These are phyloP conservation scores for Botrylloides violaceus DNA, from an alignment of 23 tunicate genomes.

Conservation along the genomic window DNA sequence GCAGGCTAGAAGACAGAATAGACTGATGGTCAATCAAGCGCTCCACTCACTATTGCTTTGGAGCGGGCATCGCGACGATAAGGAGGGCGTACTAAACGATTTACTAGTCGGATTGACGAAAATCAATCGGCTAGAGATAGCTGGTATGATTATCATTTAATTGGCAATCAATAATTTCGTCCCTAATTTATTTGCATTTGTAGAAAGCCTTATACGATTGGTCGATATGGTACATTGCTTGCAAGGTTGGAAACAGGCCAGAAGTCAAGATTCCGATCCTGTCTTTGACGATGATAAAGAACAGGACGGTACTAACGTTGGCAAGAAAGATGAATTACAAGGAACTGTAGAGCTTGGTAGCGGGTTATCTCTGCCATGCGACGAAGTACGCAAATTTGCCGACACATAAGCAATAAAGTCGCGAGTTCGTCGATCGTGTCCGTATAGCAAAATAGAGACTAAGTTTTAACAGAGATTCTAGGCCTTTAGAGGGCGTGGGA, in stretches of 20 bases:
- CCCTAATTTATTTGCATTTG: neutral
- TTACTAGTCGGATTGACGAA: constrained; percentile 30
- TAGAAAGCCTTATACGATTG: constrained; percentile 11
- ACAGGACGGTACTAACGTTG: neutral
- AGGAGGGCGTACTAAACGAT: constrained; percentile 35
- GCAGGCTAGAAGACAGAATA: constrained; percentile 58
- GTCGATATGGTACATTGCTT: constrained; percentile 26
- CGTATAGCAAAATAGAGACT: no score
- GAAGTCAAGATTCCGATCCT: neutral
- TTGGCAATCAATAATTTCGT: neutral
- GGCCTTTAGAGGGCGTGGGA: no score
- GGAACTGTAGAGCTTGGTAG: constrained; percentile 5
- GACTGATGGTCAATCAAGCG: constrained; percentile 54
- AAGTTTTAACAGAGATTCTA: no score
- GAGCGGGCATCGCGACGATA: constrained; percentile 48
- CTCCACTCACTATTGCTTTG: constrained; percentile 59
- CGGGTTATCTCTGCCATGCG: constrained; percentile 15
- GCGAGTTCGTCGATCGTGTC: no score
- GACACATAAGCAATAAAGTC: no score
- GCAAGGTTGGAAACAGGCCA: constrained; percentile 5
- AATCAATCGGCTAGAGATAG: constrained; percentile 56
- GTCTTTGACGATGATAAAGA: constrained; percentile 9
- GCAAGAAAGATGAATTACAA: neutral
- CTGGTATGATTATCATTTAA: constrained; percentile 22
- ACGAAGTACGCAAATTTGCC: neutral